Conservation (phyloP, 1,140 invertebrate genomes). For the Protaetia brevitarsis region DNA sequence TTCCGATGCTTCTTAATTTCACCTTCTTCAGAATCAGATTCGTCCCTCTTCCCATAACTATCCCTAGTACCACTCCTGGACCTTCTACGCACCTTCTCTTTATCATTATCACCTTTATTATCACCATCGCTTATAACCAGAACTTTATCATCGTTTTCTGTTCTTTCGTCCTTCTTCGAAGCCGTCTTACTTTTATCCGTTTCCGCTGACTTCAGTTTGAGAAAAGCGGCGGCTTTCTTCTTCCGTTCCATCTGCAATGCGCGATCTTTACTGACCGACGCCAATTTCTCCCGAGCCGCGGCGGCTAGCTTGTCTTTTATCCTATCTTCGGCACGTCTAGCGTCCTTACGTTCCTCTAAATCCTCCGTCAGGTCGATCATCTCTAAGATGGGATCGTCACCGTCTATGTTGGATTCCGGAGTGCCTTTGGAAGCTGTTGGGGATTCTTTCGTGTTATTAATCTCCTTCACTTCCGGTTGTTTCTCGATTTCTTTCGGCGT, state of each 20-base stretch:
- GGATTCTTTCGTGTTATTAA: not conserved
- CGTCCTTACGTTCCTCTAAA: slow-evolving; percentile 38
- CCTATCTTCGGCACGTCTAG: slow-evolving; percentile 56
- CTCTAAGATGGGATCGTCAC: slow-evolving; percentile 46
- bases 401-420: slow-evolving; percentile 33
- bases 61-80: slow-evolving; percentile 18
- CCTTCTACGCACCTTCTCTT: slow-evolving; percentile 25
- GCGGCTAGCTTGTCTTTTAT: slow-evolving; percentile 62
- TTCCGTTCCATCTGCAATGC: slow-evolving; percentile 71
- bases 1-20: slow-evolving; percentile 28
- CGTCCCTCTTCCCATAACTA: slow-evolving; percentile 22
- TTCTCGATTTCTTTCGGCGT: not conserved
- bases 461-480: slow-evolving; percentile 26
- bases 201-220: slow-evolving; percentile 55
- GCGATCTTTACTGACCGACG: slow-evolving; percentile 56
- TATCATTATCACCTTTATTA: slow-evolving; percentile 24
- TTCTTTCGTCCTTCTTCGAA: slow-evolving; percentile 16
- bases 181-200: not conserved
- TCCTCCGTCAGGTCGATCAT: slow-evolving; percentile 57
- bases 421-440: not conserved
- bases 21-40: slow-evolving; percentile 27
- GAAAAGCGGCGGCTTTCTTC: slow-evolving; percentile 61
- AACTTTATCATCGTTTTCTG: slow-evolving; percentile 18
- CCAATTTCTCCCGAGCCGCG: slow-evolving; percentile 60
- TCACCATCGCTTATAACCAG: slow-evolving; percentile 21